Evolutionary conservation across 2,113 vertebrate genomes (phyloP), one percentile per base, ranked within the genome.

Genomic region (Puma concolor): DNA sequence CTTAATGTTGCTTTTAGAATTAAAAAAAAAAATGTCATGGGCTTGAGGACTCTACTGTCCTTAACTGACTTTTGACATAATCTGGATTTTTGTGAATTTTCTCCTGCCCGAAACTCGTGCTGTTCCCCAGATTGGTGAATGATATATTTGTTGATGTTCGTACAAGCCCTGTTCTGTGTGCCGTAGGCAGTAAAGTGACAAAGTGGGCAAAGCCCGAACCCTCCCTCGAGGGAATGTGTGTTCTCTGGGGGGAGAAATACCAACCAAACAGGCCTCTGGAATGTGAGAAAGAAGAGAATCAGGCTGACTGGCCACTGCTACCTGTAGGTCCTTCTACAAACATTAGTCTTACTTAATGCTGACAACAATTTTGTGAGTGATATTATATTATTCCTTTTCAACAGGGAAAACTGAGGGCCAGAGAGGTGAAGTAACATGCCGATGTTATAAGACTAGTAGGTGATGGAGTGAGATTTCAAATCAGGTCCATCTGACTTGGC

Each of bases 261-360:
- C 31, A 29, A 64, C 16, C 52, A 48, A 44, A 27, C 27, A 31
- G 44, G 41, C 74, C 74, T 79, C 33, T 15, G 0, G 67, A 33
- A 25, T 4, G 1, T 17, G 52, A 63, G 80, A n/a, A 50, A 50
- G 88, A 79, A 23, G 15, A 38, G 44, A 25, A 19, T 15, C 50
- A 0, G 38, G 23, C 36, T 5, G 9, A 16, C 10, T 14, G 4
- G 0, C 23, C 10, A 2, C 11, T 3, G 52, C 14, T 1, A 14
- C 52, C 63, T 71, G 14, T 12, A 44, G 54, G 21, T 44, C 48
- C 21, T 64, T 64, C 4, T 14, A 6, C 60, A 57, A 36, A 74
- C 31, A 13, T n/a, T 23, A 4, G 5, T 69, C n/a, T 69, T 31
- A 52, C 19, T 8, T 15, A 77, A 27, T 17, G 27, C 31, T 69